phyloP scores from a whole-genome alignment of 2,888 invertebrate genomes.

The Tenthredo notha region DNA sequence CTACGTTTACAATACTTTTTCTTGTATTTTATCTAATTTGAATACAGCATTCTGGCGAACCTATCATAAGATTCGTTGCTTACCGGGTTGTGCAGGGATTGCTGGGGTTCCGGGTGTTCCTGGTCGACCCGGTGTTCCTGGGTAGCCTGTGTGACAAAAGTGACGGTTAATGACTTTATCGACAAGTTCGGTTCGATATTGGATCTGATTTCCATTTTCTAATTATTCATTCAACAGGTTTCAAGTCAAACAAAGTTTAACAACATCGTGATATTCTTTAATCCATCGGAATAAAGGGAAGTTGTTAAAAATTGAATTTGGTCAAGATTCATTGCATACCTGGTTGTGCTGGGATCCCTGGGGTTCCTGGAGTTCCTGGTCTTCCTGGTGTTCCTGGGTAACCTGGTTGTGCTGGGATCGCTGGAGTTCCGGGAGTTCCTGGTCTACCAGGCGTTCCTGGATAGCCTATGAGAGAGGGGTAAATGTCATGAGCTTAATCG shows the following conservation, averaged over 20 bases:
- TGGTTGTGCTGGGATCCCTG: constrained; percentile 64
- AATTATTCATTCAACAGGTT: not conserved
- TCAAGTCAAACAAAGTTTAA: not conserved
- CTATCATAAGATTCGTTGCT: no score
- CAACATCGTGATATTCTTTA: not conserved
- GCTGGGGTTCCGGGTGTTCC: constrained; percentile 67
- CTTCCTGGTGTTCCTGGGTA: constrained; percentile 59
- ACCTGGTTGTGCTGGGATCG: constrained; percentile 70
- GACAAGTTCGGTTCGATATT: constrained; percentile 6
- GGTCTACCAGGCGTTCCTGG: constrained; percentile 63
- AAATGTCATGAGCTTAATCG: no score
- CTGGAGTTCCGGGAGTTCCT: constrained; percentile 62
- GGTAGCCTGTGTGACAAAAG: constrained; percentile 54
- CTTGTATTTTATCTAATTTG: no score
- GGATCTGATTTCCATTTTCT: not conserved
- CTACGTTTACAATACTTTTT: no score
- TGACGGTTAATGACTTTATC: not conserved
- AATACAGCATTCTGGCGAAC: no score
- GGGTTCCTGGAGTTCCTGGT: constrained; percentile 70
- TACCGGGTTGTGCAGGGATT: constrained; percentile 66
- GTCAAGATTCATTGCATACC: constrained; percentile 62
- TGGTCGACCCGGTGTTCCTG: constrained; percentile 64
- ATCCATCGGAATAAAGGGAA: not conserved
- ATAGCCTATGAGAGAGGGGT: constrained; percentile 63
- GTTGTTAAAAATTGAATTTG: not conserved